Conservation (phyloP, 2,113 vertebrate genomes). For the Tenrec ecaudatus region DNA sequence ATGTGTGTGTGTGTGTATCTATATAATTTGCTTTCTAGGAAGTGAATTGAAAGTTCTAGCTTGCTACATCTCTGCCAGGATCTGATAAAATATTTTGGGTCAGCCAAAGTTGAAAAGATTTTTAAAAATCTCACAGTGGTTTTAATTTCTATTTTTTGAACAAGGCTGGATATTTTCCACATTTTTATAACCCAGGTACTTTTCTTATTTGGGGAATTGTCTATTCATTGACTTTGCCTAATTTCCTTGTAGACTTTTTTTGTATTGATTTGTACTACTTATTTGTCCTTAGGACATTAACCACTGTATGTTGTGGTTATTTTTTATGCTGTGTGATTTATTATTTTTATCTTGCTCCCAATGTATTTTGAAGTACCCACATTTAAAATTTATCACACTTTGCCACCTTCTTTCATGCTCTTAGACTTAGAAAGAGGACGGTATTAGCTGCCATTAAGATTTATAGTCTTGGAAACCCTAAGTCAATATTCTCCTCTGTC, state of each 20-base stretch:
- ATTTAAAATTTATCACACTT: too few relatives aligned
- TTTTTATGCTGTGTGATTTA: too few relatives aligned
- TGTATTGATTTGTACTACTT: slow-evolving; percentile 13
- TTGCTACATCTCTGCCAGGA: neutral
- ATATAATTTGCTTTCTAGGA: slow-evolving; percentile 13
- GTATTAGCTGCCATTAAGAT: too few relatives aligned
- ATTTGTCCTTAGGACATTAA: slow-evolving; percentile 15
- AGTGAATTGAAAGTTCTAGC: neutral
- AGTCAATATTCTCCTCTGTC: too few relatives aligned
- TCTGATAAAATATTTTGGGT: slow-evolving; percentile 16
- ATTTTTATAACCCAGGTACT: neutral
- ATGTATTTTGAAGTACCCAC: too few relatives aligned
- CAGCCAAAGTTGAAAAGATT: slow-evolving; percentile 13
- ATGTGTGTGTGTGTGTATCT: neutral
- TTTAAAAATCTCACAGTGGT: slow-evolving; percentile 1
- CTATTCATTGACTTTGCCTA: slow-evolving; percentile 11
- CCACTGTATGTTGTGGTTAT: too few relatives aligned
- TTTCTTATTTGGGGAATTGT: slow-evolving; percentile 19
- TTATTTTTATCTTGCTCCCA: too few relatives aligned
- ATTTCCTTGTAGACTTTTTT: slow-evolving; percentile 49
- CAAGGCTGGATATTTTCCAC: neutral
- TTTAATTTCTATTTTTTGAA: slow-evolving; percentile 63
- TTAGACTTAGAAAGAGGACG: too few relatives aligned
- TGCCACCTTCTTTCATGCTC: too few relatives aligned
- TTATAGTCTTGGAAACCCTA: too few relatives aligned